Evolutionary conservation across 2,113 vertebrate species (phyloP), one percentile per base, ranked within the genome.

Genomic region (Ailurus styani): DNA sequence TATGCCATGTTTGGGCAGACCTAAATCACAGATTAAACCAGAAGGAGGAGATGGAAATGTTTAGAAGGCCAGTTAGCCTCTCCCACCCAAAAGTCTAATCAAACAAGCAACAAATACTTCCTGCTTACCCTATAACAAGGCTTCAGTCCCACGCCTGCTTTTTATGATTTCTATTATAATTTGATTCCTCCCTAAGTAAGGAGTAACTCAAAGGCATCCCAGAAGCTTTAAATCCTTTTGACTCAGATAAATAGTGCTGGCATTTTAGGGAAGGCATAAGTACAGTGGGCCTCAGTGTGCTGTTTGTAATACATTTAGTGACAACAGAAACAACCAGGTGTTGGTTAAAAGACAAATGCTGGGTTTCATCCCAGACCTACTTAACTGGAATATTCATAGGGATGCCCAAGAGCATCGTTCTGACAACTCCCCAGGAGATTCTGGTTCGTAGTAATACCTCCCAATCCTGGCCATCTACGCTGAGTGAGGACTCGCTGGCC

Each of bases 221-320:
- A 54, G 27, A 83, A 73, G 60, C 73, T 40, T 57, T 87, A 7
- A 52, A 68, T 87, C 73, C 84, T 45, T 8, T 45, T 27, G 27
- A 50, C 23, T 21, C 6, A 34, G 42, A n/a, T n/a, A 91, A 68
- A 27, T 20, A 34, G 14, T 2, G 7, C 66, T 90, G 82, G 62
- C 42, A n/a, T 47, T 72, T 81, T 91, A 62, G 15, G 5, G 31
- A 73, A 55, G 60, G 54, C 5, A 6, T 88, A 83, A 96, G 64
- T 21, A 45, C 8, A 13, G 54, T 40, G 54, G 75, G 21, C 60
- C 29, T 12, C 68, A 55, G 42, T 55, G 23, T 81, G n/a, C 52
- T 17, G 83, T 79, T 85, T 50, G 47, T 85, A 73, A 94, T 96
- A 75, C 55, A 31, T 91, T 94, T 70, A 93, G 87, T 96, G 92